Evolutionary conservation across 1,140 invertebrate species (phyloP), one percentile per base, ranked within the genome.

Genomic region (Euura saliciscinereae): DNA sequence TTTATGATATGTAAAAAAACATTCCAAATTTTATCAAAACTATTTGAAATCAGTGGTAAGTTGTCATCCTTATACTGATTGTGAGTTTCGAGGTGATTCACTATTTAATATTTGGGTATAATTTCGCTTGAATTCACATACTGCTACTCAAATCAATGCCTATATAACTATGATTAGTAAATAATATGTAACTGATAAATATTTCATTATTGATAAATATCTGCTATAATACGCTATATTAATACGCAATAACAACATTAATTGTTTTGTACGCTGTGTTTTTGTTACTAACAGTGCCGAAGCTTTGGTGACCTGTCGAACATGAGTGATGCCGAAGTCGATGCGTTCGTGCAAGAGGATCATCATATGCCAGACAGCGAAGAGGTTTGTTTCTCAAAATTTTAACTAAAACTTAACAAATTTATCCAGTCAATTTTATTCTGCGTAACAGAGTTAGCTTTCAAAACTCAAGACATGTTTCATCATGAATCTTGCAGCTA

Each of bases 281-380:
- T 82, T 81, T 82, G 77, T 84, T 78, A 82, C 80, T 86, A 84
- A 84, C 85, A 91, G 90, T 89, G 90, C 86, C 88, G 90, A 80
- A 90, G 90, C 86, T 91, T 91, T 82, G 89, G 89, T 78, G 90
- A 91, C 86, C 87, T 91, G 78, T 90, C 89, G 76, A 89, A 88
- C 82, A 86, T 90, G 72, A 85, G 80, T 46, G 88, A 88, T 77
- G 86, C 84, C 78, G 84, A 83, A 76, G 81, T 83, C 73, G 74
- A 77, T 75, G 73, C 76, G 59, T 75, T 79, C 45, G 74, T 77
- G 75, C 79, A 78, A 75, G 68, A 78, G 51, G 76, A 81, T 79
- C 79, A 77, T 68, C 70, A 78, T 73, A 73, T 76, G 78, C 75
- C 66, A 44, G 81, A 82, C 73, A 75, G 73, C 73, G 82, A 88